These are phyloP conservation scores for Microctenopoma steveboyesi DNA, from an alignment of 2,797 vertebrate genomes.

Conservation along the genomic window DNA sequence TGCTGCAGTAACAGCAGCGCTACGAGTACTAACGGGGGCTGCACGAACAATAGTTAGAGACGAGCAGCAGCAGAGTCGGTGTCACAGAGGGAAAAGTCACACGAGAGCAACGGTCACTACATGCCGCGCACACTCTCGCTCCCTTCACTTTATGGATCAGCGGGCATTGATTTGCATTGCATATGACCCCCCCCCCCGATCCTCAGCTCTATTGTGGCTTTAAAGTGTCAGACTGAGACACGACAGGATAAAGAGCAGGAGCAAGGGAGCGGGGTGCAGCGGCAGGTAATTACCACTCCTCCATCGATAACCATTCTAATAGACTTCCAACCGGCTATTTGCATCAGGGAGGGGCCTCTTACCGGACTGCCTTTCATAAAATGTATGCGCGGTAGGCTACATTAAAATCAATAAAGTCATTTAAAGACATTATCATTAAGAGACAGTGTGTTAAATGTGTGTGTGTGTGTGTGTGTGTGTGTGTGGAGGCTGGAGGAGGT, in stretches of 20 bases:
- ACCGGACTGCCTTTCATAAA: slow-evolving; percentile 80
- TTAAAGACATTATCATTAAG: slow-evolving; percentile 82
- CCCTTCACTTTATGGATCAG: slow-evolving; percentile 38
- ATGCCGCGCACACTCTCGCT: neutral
- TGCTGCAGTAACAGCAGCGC: too few relatives aligned
- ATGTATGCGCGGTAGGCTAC: slow-evolving; percentile 73
- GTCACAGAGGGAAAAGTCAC: too few relatives aligned
- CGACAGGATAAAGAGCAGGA: slow-evolving; percentile 60
- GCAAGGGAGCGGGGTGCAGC: slow-evolving; percentile 37
- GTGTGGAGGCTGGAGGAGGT: slow-evolving; percentile 37
- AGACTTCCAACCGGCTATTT: slow-evolving; percentile 78
- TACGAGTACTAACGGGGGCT: too few relatives aligned
- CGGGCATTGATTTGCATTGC: slow-evolving; percentile 46
- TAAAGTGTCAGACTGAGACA: slow-evolving; percentile 57
- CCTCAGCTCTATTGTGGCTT: slow-evolving; percentile 40
- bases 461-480: slow-evolving; percentile 40
- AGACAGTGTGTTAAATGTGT: slow-evolving; percentile 65
- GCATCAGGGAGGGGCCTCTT: slow-evolving; percentile 72
- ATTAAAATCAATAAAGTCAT: slow-evolving; percentile 83
- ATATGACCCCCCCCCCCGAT: slow-evolving; percentile 38
- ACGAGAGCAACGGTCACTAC: neutral
- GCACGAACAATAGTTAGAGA: neutral
- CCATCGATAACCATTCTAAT: slow-evolving; percentile 79
- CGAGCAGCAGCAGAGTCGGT: neutral
- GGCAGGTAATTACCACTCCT: slow-evolving; percentile 75